Evolutionary conservation across 2,113 vertebrate genomes (phyloP).

Genomic region (Alaudala cheleensis): DNA sequence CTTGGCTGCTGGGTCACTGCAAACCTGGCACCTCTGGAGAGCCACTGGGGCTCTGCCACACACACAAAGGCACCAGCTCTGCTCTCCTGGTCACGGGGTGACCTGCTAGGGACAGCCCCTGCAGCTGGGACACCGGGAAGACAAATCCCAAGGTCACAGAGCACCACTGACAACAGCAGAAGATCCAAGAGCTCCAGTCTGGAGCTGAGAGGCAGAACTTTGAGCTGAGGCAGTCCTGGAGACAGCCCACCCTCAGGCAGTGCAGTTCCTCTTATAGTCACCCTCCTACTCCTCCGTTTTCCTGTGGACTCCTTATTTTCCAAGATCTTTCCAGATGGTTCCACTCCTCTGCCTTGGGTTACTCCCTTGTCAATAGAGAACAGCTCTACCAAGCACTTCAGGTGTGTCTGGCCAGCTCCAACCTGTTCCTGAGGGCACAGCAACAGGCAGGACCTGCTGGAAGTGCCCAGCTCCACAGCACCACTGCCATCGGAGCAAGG

Average conservation of each 20-base stretch:
- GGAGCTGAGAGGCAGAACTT: background rate
- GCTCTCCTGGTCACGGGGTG: background rate
- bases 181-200: background rate
- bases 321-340: background rate
- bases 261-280: background rate
- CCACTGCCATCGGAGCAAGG: background rate
- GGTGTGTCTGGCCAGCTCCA: background rate
- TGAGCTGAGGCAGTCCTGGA: rapidly evolving
- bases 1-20: background rate
- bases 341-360: background rate
- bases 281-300: background rate
- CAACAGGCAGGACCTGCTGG: background rate
- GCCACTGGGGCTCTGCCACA: background rate
- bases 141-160: rapidly evolving
- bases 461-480: background rate
- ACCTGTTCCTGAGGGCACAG: background rate
- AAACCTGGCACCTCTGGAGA: background rate
- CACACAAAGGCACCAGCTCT: background rate
- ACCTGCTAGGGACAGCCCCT: background rate
- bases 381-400: background rate
- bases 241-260: rapidly evolving
- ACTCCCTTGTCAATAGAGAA: background rate
- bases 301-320: background rate
- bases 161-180: background rate
- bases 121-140: rapidly evolving